phyloP scores from a whole-genome alignment of 2,888 invertebrate genomes.

The Tolmerus cingulatus region DNA sequence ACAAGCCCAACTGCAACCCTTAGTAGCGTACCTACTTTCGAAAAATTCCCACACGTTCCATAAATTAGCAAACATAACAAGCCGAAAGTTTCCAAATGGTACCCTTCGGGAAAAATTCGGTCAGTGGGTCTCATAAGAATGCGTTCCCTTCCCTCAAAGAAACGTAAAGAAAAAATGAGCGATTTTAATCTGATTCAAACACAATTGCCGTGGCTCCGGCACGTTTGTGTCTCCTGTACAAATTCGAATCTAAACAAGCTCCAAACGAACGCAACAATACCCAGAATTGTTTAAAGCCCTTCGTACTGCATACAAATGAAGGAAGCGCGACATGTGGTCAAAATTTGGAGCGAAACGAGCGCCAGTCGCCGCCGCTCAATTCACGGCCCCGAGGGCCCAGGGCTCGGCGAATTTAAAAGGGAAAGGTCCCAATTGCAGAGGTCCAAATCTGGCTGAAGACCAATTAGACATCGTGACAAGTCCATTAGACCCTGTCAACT shows the following conservation, averaged over 20 bases:
- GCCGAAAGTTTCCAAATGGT: not conserved
- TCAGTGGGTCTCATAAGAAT: constrained; percentile 14
- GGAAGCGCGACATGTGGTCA: not conserved
- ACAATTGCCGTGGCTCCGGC: not conserved
- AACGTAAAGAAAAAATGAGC: not conserved
- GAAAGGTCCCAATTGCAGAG: not conserved
- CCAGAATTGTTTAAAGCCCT: not conserved
- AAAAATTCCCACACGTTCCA: not conserved
- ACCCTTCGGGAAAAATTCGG: not conserved
- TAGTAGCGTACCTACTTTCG: not conserved
- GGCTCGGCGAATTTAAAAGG: not conserved
- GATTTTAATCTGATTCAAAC: not conserved
- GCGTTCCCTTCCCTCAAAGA: not conserved
- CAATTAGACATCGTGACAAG: constrained; percentile 6
- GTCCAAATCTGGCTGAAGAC: not conserved
- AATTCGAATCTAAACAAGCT: not conserved
- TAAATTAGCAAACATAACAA: not conserved
- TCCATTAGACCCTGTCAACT: not conserved
- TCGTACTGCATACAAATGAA: constrained; percentile 8
- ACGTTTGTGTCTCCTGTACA: not conserved
- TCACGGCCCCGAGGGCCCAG: not conserved
- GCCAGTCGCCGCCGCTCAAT: not conserved
- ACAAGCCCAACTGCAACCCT: not conserved
- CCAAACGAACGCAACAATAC: not conserved
- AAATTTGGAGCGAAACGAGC: not conserved